These are phyloP conservation scores for Noctua janthe DNA, from an alignment of 2,888 invertebrate genomes.

Conservation along the genomic window DNA sequence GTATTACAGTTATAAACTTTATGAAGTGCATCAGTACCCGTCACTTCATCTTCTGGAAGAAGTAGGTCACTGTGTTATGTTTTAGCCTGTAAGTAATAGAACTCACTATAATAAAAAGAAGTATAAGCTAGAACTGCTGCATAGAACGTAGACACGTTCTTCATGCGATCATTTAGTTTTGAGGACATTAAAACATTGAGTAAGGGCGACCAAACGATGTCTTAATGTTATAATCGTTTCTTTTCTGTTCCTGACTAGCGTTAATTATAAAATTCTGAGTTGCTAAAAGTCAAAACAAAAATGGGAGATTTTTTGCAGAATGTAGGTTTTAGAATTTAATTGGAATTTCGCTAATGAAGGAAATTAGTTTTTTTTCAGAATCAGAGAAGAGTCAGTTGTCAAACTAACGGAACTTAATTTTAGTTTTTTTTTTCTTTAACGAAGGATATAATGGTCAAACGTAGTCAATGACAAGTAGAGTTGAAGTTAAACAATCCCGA, in stretches of 20 bases:
- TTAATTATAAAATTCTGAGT: neutral
- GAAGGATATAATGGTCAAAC: neutral
- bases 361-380: neutral
- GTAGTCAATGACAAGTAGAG: too few relatives aligned
- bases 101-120: neutral
- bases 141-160: neutral
- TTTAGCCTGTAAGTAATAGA: neutral
- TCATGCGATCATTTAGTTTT: neutral
- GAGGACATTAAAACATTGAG: too few relatives aligned
- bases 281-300: too few relatives aligned
- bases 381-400: neutral
- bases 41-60: neutral
- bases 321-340: too few relatives aligned
- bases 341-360: neutral
- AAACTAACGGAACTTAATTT: neutral
- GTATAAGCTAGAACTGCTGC: neutral
- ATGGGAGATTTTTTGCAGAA: neutral
- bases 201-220: too few relatives aligned
- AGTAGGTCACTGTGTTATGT: neutral
- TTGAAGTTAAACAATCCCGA: too few relatives aligned
- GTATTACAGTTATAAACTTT: constrained; percentile 4
- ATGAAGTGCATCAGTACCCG: neutral
- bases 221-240: too few relatives aligned
- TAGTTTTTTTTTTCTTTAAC: neutral
- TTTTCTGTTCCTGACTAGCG: too few relatives aligned